phyloP scores from a whole-genome alignment of 2,113 vertebrate species.

The Tursiops truncatus region DNA sequence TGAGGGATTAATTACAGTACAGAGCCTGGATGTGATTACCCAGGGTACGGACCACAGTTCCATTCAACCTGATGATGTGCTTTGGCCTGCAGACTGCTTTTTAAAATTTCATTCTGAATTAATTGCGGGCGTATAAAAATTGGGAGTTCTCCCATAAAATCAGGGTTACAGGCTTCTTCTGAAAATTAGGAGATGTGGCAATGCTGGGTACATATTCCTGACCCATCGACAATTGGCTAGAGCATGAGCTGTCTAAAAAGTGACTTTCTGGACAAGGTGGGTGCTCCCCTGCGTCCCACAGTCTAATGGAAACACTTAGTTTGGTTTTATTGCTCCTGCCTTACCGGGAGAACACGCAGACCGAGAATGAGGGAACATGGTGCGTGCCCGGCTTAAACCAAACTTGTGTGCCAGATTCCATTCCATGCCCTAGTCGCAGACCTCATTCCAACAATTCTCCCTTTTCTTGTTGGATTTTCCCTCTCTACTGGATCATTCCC shows the following conservation, averaged over 20 bases:
- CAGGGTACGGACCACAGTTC: not conserved
- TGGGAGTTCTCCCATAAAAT: not conserved
- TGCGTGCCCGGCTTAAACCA: not conserved
- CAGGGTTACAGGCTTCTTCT: not conserved
- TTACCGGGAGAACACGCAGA: not conserved
- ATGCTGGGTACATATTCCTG: not conserved
- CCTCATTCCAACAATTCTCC: not conserved
- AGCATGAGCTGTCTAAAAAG: not conserved
- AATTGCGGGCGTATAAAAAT: not conserved
- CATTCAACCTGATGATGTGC: not conserved
- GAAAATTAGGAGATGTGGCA: not conserved
- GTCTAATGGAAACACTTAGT: not conserved
- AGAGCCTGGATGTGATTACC: not conserved
- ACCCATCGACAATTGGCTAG: not conserved
- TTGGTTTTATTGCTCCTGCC: not conserved
- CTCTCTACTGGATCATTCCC: not conserved
- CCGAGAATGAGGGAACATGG: not conserved
- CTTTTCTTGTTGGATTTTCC: not conserved
- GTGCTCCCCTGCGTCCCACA: not conserved
- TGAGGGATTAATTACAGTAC: slow-evolving; percentile 9
- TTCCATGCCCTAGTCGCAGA: not conserved
- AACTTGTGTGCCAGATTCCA: no score
- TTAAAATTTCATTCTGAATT: not conserved
- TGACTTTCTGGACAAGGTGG: not conserved
- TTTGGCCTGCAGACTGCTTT: not conserved